Conservation (phyloP, 2,888 invertebrate species). For the Cantharis flavilabris region DNA sequence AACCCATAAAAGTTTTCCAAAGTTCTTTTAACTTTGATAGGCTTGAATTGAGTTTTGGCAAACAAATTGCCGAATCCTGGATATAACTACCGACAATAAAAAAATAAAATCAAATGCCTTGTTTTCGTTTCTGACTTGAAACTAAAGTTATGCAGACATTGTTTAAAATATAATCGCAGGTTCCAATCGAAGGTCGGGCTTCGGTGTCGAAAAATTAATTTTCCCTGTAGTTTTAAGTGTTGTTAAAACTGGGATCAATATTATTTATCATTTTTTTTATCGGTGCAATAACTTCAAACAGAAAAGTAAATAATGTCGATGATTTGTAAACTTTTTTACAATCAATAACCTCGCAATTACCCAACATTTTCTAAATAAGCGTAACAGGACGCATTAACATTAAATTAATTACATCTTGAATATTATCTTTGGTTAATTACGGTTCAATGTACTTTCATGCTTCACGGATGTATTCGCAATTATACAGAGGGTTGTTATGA, state of each 20-base stretch:
- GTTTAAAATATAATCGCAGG: background rate
- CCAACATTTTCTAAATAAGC: background rate
- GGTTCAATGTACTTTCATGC: background rate
- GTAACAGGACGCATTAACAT: background rate
- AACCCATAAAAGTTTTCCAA: background rate
- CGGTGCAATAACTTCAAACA: background rate
- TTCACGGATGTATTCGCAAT: background rate
- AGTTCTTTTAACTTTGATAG: background rate
- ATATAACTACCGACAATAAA: background rate
- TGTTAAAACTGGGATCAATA: background rate
- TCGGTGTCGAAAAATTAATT: background rate
- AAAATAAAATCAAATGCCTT: background rate
- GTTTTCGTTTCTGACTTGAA: background rate
- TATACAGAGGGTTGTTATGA: background rate
- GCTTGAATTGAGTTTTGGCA: background rate
- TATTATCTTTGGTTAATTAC: background rate
- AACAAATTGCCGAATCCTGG: background rate
- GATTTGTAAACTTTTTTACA: background rate
- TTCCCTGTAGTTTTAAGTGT: background rate
- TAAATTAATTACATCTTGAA: background rate
- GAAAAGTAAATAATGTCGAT: background rate
- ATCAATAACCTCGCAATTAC: background rate
- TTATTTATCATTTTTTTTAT: background rate
- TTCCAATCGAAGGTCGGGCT: background rate
- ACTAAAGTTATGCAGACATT: background rate